Conservation (phyloP, 2,797 vertebrate species). For the Hydrophis major region DNA sequence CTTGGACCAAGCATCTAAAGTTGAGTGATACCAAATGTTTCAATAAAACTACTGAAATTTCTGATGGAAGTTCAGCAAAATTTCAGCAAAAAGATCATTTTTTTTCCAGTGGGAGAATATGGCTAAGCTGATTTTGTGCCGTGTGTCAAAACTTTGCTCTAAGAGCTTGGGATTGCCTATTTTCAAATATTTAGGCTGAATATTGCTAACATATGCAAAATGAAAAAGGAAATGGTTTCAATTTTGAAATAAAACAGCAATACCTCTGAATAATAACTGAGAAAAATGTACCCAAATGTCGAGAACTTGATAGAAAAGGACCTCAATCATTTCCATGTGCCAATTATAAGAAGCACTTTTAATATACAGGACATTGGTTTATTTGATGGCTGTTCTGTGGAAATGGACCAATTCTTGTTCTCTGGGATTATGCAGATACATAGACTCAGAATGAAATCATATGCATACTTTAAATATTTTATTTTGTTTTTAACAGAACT, state of each 20-base stretch:
- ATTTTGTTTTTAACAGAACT: background rate
- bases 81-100: background rate
- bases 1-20: background rate
- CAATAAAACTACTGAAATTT: background rate
- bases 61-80: background rate
- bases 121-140: background rate
- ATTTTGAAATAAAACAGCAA: background rate
- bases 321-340: background rate
- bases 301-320: background rate
- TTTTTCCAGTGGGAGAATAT: background rate
- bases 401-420: background rate
- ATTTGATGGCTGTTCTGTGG: background rate
- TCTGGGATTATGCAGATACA: background rate
- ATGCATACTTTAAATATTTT: background rate
- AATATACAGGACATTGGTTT: background rate
- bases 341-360: background rate
- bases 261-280: background rate
- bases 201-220: background rate
- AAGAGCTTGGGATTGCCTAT: background rate
- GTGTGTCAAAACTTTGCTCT: background rate
- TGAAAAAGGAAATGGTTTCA: background rate
- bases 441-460: background rate
- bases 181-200: background rate
- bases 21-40: background rate
- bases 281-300: background rate